phyloP scores from a whole-genome alignment of 2,797 vertebrate species.

The Tenualosa ilisha region DNA sequence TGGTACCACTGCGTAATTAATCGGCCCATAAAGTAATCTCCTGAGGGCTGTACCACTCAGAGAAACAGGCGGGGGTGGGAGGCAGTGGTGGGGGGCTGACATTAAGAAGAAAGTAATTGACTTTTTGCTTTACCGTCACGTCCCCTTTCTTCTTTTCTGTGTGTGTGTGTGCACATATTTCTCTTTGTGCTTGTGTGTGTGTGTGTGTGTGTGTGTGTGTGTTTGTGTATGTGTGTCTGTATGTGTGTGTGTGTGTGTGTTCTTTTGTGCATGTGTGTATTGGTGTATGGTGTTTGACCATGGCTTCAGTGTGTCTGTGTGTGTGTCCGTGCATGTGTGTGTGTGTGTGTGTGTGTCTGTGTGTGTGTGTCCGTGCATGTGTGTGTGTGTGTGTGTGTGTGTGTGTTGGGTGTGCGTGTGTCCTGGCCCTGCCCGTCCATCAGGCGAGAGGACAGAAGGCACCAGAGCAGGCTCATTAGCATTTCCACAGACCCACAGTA shows the following conservation, averaged over 20 bases:
- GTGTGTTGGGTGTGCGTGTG: not conserved
- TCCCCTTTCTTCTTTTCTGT: conserved; percentile 40
- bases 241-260: not conserved
- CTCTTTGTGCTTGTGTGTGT: too few species aligned
- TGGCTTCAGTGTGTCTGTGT: not conserved
- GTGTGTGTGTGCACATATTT: conserved; percentile 34
- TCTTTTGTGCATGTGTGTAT: not conserved
- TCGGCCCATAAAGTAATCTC: conserved; percentile 57
- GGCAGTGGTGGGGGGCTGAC: conserved; percentile 7
- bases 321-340: conserved; percentile 30
- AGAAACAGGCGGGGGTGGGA: not conserved
- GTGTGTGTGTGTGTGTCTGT: conserved; percentile 2
- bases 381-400: conserved; percentile 37
- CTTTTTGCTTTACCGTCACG: conserved; percentile 20
- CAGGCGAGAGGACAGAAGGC: not conserved
- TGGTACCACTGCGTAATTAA: conserved; percentile 59
- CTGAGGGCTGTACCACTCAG: conserved; percentile 46
- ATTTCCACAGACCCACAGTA: not conserved
- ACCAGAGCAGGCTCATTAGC: not conserved
- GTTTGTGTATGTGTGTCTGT: conserved; percentile 28
- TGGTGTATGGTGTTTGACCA: not conserved
- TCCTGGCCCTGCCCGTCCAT: not conserved
- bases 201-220: not conserved
- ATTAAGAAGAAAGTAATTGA: conserved; percentile 42
- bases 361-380: conserved; percentile 24